A percentile compares a stretch with the other conserved stretches of the same genome.
These are phyloP conservation scores for Nymphalis io DNA, from an alignment of 1,140 invertebrate genomes.

Conservation along the genomic window DNA sequence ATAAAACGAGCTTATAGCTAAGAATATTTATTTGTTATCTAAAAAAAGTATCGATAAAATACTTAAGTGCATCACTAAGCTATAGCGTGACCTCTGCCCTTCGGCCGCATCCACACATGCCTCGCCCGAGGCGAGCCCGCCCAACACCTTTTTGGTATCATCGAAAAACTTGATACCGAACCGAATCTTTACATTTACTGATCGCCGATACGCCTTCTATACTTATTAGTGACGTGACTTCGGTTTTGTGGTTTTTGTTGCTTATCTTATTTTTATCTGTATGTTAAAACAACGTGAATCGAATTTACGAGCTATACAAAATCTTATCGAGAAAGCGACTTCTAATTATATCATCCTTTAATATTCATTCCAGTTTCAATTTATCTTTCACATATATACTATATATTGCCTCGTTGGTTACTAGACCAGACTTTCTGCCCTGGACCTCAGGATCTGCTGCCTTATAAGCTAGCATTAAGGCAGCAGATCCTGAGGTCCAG, in stretches of 20 bases:
- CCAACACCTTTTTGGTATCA: conserved; percentile 68
- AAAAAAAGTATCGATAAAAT: conserved; percentile 26
- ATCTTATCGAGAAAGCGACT: not conserved
- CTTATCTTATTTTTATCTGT: conserved; percentile 9
- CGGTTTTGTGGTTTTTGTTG: conserved; percentile 25
- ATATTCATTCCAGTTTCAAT: not conserved
- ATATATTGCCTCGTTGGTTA: too few species aligned
- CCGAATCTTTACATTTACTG: conserved; percentile 46
- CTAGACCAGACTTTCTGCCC: too few species aligned
- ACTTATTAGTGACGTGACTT: conserved; percentile 37
- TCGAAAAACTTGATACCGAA: conserved; percentile 64
- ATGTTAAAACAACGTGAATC: not conserved
- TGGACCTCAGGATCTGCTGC: too few species aligned
- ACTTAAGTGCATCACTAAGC: conserved; percentile 45
- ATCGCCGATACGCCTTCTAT: conserved; percentile 38
- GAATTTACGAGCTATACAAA: not conserved
- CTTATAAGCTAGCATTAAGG: too few species aligned
- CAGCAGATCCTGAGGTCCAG: too few species aligned
- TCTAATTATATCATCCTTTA: not conserved
- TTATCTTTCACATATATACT: too few species aligned
- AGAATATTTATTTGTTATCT: too few species aligned
- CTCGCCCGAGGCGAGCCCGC: conserved; percentile 65
- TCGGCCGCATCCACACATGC: conserved; percentile 60
- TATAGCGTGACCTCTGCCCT: conserved; percentile 73
- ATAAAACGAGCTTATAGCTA: too few species aligned